Conservation (phyloP, 2,888 invertebrate species). For the Notocelia uddmanniana region DNA sequence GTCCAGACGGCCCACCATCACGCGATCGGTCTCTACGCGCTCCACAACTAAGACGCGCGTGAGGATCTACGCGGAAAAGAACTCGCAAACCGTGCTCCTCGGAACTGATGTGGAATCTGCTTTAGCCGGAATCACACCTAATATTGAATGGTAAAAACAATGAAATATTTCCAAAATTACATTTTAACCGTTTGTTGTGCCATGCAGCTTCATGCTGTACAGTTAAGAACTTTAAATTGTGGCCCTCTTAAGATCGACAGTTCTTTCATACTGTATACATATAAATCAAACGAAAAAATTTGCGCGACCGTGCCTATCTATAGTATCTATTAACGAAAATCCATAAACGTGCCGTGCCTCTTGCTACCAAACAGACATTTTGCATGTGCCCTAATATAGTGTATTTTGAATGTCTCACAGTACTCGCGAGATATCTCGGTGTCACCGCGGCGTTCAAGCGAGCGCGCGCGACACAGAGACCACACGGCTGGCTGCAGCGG, state of each 20-base stretch:
- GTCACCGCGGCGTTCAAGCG: conserved; percentile 87
- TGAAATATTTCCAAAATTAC: background rate
- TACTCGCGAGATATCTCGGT: conserved; percentile 77
- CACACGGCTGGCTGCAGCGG: conserved; percentile 86
- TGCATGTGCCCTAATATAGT: too few relatives aligned
- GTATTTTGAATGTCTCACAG: conserved; percentile 51
- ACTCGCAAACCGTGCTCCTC: conserved; percentile 91
- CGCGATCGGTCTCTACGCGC: conserved; percentile 74
- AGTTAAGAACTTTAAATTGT: too few relatives aligned
- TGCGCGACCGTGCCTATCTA: too few relatives aligned
- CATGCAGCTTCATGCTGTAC: too few relatives aligned
- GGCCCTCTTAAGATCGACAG: too few relatives aligned
- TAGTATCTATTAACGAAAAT: too few relatives aligned
- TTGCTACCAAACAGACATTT: too few relatives aligned
- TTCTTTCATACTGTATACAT: too few relatives aligned
- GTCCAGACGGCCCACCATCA: conserved; percentile 73
- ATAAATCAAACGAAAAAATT: too few relatives aligned
- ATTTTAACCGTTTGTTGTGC: background rate
- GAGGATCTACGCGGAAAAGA: conserved; percentile 92
- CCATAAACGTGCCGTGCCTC: too few relatives aligned
- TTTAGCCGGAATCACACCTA: conserved; percentile 86
- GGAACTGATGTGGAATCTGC: conserved; percentile 90
- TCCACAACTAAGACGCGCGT: conserved; percentile 77
- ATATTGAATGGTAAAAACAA: conserved; percentile 72
- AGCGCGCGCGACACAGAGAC: conserved; percentile 88